Evolutionary conservation across 2,888 invertebrate species (phyloP).

Genomic region (Lapara coniferarum): DNA sequence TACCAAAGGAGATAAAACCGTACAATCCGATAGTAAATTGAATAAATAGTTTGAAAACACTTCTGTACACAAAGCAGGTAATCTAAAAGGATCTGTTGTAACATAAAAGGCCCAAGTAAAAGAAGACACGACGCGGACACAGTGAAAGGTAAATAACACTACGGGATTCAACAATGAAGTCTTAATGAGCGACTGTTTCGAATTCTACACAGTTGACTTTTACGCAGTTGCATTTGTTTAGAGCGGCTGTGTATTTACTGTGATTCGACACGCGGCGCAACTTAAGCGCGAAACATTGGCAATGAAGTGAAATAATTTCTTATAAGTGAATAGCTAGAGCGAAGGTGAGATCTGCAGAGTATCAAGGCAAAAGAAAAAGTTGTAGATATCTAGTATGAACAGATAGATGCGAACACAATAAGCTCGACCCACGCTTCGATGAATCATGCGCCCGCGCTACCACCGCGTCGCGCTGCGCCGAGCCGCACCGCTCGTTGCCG

Average conservation of each 20-base stretch:
- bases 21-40: slow-evolving; percentile 44
- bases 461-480: slow-evolving; percentile 58
- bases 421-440: slow-evolving; percentile 78
- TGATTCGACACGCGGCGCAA: slow-evolving; percentile 45
- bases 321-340: slow-evolving; percentile 42
- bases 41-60: slow-evolving; percentile 55
- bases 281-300: slow-evolving; percentile 34
- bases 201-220: slow-evolving; percentile 55
- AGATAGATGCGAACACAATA: slow-evolving; percentile 73
- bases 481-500: slow-evolving; percentile 58
- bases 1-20: slow-evolving; percentile 46
- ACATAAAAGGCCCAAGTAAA: slow-evolving; percentile 47
- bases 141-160: slow-evolving; percentile 67
- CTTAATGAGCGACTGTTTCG: slow-evolving; percentile 70
- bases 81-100: slow-evolving; percentile 53
- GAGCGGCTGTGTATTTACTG: slow-evolving; percentile 43
- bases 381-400: slow-evolving; percentile 65
- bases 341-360: slow-evolving; percentile 49
- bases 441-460: slow-evolving; percentile 65
- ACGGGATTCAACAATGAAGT: slow-evolving; percentile 65
- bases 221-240: slow-evolving; percentile 54
- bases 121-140: slow-evolving; percentile 42
- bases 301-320: slow-evolving; percentile 44
- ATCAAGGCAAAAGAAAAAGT: slow-evolving; percentile 68
- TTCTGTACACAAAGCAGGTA: slow-evolving; percentile 62